Evolutionary conservation across 2,888 invertebrate species (phyloP), one percentile per base, ranked within the genome.

Genomic region (Meiosimyza decipiens): DNA sequence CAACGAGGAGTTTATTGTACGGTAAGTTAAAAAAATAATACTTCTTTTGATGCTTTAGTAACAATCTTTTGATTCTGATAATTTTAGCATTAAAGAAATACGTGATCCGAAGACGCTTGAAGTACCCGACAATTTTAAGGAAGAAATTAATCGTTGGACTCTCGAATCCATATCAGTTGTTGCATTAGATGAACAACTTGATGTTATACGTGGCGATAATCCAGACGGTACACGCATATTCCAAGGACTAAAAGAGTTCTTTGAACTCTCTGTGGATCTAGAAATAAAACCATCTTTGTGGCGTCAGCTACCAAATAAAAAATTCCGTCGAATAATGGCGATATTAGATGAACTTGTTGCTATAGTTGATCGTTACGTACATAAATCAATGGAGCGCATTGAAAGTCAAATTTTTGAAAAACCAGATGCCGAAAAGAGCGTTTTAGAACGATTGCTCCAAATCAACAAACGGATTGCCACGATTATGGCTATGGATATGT

Each of bases 401-500:
- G 79, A 68, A 51, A 75, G 52, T 55, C 66, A 5, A 0, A 78
- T 77, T 11, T 76, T 79, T 6, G 76, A 81, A 28, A 79, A 79
- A 16, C 73, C 78, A 1, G 80, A 79, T 18, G 75, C 74, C 13
- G 81, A 88, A n/a, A 84, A 88, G 33, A 92, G 92, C 81, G 89
- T 93, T 2, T 86, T 93, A 54, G 91, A 93, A 82, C 91, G 90
- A 79, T 82, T 93, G 12, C 82, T 92, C 33, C 89, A 88, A 60
- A 89, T 90, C 18, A 91, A 92, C 78, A 88, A 89, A 76, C 89
- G 88, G 80, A 88, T 91, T 11, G 93, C 92, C 1, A 82, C 89
- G 7, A 88, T 91, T 74, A 93, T 93, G 92, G 91, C 91, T 1
- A 89, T 91, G 80, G 93, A 93, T 82, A 91, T 93, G 91, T 79